These are phyloP conservation scores for Diadromus collaris DNA, from an alignment of 2,888 invertebrate genomes.

Conservation along the genomic window DNA sequence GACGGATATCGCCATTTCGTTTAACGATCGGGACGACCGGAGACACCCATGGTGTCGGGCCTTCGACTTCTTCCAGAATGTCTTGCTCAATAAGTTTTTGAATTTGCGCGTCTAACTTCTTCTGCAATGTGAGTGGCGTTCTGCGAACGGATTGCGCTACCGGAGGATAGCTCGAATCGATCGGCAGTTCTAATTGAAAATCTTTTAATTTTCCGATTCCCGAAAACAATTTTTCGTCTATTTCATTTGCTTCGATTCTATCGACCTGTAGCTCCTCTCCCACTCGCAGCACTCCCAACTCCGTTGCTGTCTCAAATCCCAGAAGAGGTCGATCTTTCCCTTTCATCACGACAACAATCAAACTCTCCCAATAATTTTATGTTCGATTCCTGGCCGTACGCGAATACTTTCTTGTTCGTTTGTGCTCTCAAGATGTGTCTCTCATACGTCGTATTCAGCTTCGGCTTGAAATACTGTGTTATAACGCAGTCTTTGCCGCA, in stretches of 20 bases:
- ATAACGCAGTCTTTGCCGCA: slow-evolving; percentile 38
- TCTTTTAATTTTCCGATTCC: slow-evolving; percentile 49
- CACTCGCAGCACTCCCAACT: slow-evolving; percentile 6
- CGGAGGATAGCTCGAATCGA: slow-evolving; percentile 35
- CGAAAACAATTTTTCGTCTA: slow-evolving; percentile 27
- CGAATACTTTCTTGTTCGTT: slow-evolving; percentile 57
- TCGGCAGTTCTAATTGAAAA: slow-evolving; percentile 37
- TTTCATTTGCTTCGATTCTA: slow-evolving; percentile 9
- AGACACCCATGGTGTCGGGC: slow-evolving; percentile 66
- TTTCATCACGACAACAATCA: neutral
- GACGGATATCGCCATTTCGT: slow-evolving; percentile 61
- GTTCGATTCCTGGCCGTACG: slow-evolving; percentile 60
- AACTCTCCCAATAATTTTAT: slow-evolving; percentile 11
- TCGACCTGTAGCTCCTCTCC: slow-evolving; percentile 18
- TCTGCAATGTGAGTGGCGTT: slow-evolving; percentile 55
- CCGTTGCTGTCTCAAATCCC: slow-evolving; percentile 16
- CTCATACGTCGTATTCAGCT: slow-evolving; percentile 53
- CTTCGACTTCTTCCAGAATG: slow-evolving; percentile 67
- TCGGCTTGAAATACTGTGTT: slow-evolving; percentile 52
- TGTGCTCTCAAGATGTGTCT: slow-evolving; percentile 59
- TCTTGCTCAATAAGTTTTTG: slow-evolving; percentile 63
- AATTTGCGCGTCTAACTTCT: slow-evolving; percentile 61
- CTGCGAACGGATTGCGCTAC: slow-evolving; percentile 55
- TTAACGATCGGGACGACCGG: slow-evolving; percentile 69
- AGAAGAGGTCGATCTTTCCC: slow-evolving; percentile 18